phyloP scores from a whole-genome alignment of 2,888 invertebrate genomes.

The Homarus gammarus region DNA sequence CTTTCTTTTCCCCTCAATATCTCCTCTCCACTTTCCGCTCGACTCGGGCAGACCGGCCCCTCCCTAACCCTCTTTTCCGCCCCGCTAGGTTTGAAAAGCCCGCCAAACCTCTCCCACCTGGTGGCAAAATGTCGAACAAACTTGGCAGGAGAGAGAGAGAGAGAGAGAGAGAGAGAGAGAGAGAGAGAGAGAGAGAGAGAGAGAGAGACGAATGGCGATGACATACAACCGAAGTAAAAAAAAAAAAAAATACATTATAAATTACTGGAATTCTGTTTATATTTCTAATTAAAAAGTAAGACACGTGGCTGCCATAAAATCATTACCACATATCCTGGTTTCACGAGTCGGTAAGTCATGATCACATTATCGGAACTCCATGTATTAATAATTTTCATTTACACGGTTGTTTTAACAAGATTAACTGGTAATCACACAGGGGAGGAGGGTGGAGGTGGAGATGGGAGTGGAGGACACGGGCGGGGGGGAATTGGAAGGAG shows the following conservation, averaged over 20 bases:
- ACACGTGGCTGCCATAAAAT: too few species aligned
- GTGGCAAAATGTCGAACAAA: conserved; percentile 61
- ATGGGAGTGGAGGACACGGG: not conserved
- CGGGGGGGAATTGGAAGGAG: not conserved
- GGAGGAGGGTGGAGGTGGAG: not conserved
- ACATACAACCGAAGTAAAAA: not conserved
- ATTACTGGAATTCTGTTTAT: too few species aligned
- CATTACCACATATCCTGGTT: too few species aligned
- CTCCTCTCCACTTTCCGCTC: conserved; percentile 16
- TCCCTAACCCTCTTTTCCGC: conserved; percentile 60
- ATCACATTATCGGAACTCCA: not conserved
- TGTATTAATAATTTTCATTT: conserved; percentile 33
- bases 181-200: not conserved
- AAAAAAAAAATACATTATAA: too few species aligned
- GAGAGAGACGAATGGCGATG: not conserved
- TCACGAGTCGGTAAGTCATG: too few species aligned
- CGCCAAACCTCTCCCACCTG: conserved; percentile 63
- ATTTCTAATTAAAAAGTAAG: too few species aligned
- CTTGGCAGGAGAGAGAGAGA: conserved; percentile 18
- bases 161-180: not conserved
- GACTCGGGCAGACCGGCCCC: conserved; percentile 12
- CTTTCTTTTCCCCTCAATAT: conserved; percentile 35
- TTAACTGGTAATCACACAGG: conserved; percentile 31
- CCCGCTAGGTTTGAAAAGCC: conserved; percentile 47
- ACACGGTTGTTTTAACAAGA: conserved; percentile 16